Evolutionary conservation across 2,113 vertebrate species (phyloP).

Genomic region (Alectura lathami): DNA sequence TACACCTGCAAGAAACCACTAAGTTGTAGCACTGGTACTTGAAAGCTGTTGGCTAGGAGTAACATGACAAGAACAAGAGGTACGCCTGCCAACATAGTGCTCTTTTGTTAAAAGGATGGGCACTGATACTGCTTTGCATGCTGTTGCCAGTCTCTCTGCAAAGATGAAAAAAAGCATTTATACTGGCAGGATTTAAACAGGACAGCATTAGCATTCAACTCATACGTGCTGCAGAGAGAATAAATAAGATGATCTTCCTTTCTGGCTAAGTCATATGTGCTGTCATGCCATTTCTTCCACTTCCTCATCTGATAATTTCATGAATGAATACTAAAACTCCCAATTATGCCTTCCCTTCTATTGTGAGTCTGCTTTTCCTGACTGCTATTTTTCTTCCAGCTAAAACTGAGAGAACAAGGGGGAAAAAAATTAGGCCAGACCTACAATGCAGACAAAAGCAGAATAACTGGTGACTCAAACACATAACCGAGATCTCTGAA

Average conservation of each 20-base stretch:
- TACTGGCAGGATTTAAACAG: conserved; percentile 31
- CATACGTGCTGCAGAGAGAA: conserved; percentile 18
- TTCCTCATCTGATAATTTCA: background rate
- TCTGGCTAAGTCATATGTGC: background rate
- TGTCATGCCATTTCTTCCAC: conserved; percentile 23
- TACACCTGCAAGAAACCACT: conserved; percentile 34
- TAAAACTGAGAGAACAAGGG: background rate
- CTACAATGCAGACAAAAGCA: background rate
- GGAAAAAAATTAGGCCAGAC: background rate
- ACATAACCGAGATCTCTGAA: background rate
- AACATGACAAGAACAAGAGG: background rate
- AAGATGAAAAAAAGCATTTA: conserved; percentile 59
- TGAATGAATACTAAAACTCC: conserved; percentile 11
- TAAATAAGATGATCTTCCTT: conserved; percentile 16
- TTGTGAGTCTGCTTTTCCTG: background rate
- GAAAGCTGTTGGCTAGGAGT: conserved; percentile 35
- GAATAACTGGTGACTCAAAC: background rate
- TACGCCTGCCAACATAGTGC: background rate
- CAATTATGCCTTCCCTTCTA: background rate
- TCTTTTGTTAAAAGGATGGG: conserved; percentile 43
- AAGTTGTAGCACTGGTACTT: background rate
- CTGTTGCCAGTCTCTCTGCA: conserved; percentile 16
- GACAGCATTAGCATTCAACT: conserved; percentile 50
- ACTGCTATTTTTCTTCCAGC: conserved; percentile 34
- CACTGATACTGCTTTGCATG: conserved; percentile 48